Evolutionary conservation across 2,113 vertebrate genomes (phyloP), one percentile per base, ranked within the genome.

Genomic region (Odontesthes bonariensis): DNA sequence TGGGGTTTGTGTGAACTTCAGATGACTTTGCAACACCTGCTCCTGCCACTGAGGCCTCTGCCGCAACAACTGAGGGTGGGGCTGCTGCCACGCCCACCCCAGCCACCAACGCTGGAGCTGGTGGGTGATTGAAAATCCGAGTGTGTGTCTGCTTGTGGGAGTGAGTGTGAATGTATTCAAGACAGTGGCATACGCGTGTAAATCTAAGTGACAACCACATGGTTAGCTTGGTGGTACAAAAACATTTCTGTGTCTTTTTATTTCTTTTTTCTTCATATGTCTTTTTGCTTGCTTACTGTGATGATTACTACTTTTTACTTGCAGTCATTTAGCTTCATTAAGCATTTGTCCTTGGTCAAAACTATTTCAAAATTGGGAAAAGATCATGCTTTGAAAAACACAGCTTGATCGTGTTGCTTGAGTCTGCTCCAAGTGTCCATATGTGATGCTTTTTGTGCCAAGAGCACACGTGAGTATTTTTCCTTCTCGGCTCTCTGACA

Each of bases 1-100:
- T 79, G 82, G 93, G 93, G 89, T 73, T 82, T 62, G 13, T 35
- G 40, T 74, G 72, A 84, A 89, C 91, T 91, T 93, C 94, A 99
- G 97, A 97, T 91, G 94, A 96, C 91, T 98, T 99, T 93, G 93
- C 96, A 89, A 92, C 96, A 93, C 95, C 97, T 93, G 95, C 95
- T 79, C 93, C 97, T 94, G 94, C 96, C 69, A 89, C 94, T 85
- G 97, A 98, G 91, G 91, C 95, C 91, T 89, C 96, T 86, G 92
- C 95, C 87, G 87, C 95, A 84, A 86, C 95, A 87, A 68, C 86
- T 58, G 97, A 98, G 86, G 96, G 96, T 77, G 97, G 94, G 54
- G 92, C 95, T 74, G 92, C 95, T 69, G 90, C 95, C 77, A 90
- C 95, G 76, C 92, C 95, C 82, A 90, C 95, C 92, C 95, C 96